These are phyloP conservation scores for Steatornis caripensis DNA, from an alignment of 2,113 vertebrate genomes.

Conservation along the genomic window DNA sequence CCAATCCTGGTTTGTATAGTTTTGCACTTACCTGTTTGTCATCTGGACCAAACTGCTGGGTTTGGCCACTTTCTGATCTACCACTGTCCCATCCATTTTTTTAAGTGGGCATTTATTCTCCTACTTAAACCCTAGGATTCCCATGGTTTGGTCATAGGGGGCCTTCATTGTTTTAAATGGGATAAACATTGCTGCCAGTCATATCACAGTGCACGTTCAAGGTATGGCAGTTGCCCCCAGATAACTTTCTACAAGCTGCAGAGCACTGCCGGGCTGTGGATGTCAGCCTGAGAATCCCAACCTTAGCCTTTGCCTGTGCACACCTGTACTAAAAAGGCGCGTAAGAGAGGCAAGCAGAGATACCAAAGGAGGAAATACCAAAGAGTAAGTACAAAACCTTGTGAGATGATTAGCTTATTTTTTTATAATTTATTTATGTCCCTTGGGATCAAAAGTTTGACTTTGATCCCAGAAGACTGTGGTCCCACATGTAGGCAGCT, in stretches of 20 bases:
- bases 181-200: background rate
- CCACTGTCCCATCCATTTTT: background rate
- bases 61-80: background rate
- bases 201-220: background rate
- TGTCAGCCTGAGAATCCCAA: background rate
- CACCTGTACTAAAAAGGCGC: background rate
- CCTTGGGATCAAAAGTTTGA: background rate
- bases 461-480: background rate
- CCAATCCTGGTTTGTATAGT: background rate
- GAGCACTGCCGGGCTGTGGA: background rate
- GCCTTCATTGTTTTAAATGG: background rate
- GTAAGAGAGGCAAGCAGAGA: background rate
- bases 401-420: background rate
- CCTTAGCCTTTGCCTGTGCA: fast-evolving
- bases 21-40: background rate
- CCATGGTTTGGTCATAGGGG: background rate
- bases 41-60: background rate
- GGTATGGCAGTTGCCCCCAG: background rate
- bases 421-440: background rate
- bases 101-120: background rate
- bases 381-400: background rate
- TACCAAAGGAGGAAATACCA: background rate
- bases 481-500: background rate
- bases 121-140: background rate
- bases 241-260: background rate